Base-by-base conservation (phyloP, 2,113 vertebrate species). In the Zosterops lateralis region DNA sequence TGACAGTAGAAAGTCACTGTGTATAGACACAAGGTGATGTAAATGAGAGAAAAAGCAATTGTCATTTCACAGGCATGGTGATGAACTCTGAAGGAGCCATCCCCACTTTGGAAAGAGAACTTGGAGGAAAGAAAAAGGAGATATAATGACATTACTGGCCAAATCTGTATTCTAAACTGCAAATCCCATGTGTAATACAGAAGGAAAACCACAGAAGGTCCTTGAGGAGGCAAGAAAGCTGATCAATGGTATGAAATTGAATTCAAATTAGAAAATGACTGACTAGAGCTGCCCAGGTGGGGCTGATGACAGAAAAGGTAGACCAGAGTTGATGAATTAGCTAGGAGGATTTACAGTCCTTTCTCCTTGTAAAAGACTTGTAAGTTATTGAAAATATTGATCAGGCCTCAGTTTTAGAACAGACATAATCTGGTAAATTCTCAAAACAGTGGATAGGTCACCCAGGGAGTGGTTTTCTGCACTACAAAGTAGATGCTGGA, bases 131-230 rank as follows among this genome's bases (percentile, higher is more conserved):
- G 36, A 15, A 53, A 73, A 65, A 65, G 10, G 22, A 65, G 71
- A 31, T 18, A 20, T 1, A 25, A 21, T 57, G 4, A 4, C 3
- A 0, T n/a, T 36, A 57, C 21, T n/a, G 16, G 36, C 16, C 47
- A 38, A 70, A 81, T 84, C n/a, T 62, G 2, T 62, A 16, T 66
- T 82, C 32, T 24, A 76, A 76, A 68, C 34, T 56, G 32, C 15
- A 83, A 56, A 87, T 68, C 17, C 14, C 34, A 4, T 14, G 6
- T 42, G 29, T 44, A 47, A 20, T 9, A 48, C 7, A 68, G 17
- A 87, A 65, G 19, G n/a, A 84, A 31, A 84, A 42, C 6, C 17
- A 65, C 31, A 73, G 81, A 74, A 65, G 21, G 11, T 77, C 57
- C 28, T 65, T 31, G 20, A 81, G n/a, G 11, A 87, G 47, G 22